Evolutionary conservation across 2,797 vertebrate species (phyloP).

Genomic region (Uromys caudimaculatus): DNA sequence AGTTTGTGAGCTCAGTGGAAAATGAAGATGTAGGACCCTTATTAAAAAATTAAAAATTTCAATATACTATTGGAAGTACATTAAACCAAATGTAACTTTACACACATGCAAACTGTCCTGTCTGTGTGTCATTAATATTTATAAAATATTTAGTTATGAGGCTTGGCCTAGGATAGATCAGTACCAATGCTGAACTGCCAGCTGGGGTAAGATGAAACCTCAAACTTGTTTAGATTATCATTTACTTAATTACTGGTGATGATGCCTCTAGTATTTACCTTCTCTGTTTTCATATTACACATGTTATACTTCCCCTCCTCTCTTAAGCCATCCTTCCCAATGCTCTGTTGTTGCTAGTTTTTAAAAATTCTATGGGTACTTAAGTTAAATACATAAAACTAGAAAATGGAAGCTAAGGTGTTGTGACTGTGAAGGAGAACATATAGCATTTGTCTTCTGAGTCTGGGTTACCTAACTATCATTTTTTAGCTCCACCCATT

Average conservation of each 20-base stretch:
- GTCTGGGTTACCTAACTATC: background rate
- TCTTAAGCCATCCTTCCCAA: background rate
- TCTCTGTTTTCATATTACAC: background rate
- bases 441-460: background rate
- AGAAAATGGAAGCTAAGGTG: background rate
- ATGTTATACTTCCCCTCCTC: background rate
- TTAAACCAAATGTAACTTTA: background rate
- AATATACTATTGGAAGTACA: background rate
- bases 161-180: background rate
- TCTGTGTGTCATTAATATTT: background rate
- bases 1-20: background rate
- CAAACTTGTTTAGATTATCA: background rate
- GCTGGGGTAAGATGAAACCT: background rate
- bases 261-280: no score
- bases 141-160: background rate
- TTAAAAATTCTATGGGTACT: background rate
- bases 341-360: background rate
- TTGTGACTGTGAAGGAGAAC: background rate
- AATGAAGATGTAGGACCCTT: background rate
- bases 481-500: background rate
- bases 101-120: background rate
- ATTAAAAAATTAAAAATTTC: slow-evolving; percentile 7
- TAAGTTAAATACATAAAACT: background rate
- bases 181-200: background rate
- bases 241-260: background rate